phyloP scores from a whole-genome alignment of 2,113 vertebrate species.

The Austrofundulus limnaeus region DNA sequence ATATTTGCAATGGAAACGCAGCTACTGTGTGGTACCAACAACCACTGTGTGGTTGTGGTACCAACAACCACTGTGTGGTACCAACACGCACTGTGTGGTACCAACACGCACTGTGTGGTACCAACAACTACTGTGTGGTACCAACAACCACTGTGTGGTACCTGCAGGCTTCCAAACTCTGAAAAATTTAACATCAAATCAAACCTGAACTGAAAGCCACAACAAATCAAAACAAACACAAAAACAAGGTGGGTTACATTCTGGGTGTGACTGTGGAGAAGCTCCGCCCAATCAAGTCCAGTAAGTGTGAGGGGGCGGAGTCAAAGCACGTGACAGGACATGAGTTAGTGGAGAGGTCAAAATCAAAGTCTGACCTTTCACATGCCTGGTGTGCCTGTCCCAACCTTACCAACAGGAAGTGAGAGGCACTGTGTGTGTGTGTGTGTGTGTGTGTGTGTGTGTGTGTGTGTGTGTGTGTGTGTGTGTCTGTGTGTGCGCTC shows the following conservation, averaged over 20 bases:
- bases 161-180: not conserved
- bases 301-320: not conserved
- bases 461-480: not conserved
- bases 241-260: conserved; percentile 6
- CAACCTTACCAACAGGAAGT: not conserved
- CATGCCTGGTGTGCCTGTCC: not conserved
- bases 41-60: too few species aligned
- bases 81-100: too few species aligned
- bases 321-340: conserved; percentile 5
- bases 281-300: not conserved
- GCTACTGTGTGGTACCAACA: too few species aligned
- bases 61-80: too few species aligned
- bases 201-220: conserved; percentile 1
- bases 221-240: not conserved
- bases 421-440: conserved; percentile 18
- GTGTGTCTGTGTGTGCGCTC: too few species aligned
- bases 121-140: too few species aligned
- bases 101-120: too few species aligned
- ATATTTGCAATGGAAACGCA: too few species aligned
- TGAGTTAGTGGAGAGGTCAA: too few species aligned
- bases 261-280: conserved; percentile 10
- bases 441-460: not conserved
- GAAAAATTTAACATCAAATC: not conserved
- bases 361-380: conserved; percentile 12
- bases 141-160: too few species aligned